A percentile compares a stretch with the other conserved stretches of the same genome.
Conservation (phyloP, 2,113 vertebrate species). For the Plestiodon gilberti region DNA sequence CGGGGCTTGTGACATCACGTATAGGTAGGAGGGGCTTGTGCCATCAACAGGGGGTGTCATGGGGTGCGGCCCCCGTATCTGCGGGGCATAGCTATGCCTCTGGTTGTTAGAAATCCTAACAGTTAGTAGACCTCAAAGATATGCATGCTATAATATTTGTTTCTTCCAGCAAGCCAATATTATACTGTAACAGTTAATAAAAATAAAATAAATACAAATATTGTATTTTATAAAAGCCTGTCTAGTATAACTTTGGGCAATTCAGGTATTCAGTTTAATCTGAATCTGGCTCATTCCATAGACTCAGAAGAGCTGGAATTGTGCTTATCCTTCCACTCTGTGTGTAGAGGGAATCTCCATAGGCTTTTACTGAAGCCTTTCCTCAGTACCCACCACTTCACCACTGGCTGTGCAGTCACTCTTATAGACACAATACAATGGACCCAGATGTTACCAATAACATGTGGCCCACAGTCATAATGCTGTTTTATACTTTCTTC, state of each 20-base stretch:
- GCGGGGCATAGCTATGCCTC: no score
- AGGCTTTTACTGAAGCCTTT: not conserved
- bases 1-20: no score
- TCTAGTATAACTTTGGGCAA: not conserved
- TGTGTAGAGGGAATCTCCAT: not conserved
- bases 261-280: not conserved
- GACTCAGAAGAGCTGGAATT: not conserved
- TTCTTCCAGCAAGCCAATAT: no score
- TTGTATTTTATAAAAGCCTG: not conserved
- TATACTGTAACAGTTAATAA: not conserved
- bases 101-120: not conserved
- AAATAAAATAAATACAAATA: not conserved
- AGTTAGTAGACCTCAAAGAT: not conserved
- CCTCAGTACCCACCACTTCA: not conserved
- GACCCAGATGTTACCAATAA: no score
- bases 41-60: no score
- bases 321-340: not conserved
- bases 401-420: not conserved
- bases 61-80: no score
- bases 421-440: no score
- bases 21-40: no score
- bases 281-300: not conserved
- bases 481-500: no score
- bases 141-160: not conserved
- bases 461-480: no score